Base-by-base conservation (phyloP, 2,113 vertebrate species). In the Nettapus auritus region DNA sequence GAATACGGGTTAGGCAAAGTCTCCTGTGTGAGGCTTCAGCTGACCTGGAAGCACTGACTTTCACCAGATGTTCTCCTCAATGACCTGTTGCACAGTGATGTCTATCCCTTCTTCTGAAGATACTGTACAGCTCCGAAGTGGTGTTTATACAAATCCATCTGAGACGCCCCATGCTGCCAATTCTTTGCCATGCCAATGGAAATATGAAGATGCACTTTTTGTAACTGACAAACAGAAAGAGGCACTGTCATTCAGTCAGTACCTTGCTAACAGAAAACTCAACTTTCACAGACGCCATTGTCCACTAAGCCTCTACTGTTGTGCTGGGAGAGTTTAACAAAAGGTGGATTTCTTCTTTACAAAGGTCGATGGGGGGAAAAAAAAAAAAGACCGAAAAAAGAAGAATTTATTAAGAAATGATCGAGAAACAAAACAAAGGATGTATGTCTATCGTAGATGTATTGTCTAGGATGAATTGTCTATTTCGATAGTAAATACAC, bases 61-160 rank as follows among this genome's bases (percentile, higher is more conserved):
- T 0, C 22, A 74, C 9, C 18, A 74, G 29, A 13, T 83, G 57
- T 56, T 62, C 60, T 66, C 22, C 23, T 53, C 42, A 57, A 42
- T 0, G 0, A 56, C 11, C 38, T 26, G 13, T 6, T 73, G 15
- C 11, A 64, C 4, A 13, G 22, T 62, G 63, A 52, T 2, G 0
- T 40, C 63, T 31, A 29, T 9, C 40, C 38, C 44, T 66, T 53
- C 66, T 57, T 48, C 73, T 21, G 38, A n/a, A 88, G 18, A n/a
- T 71, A 59, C 6, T 0, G 0, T 57, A 78, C 56, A 20, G 33
- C 63, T 71, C 48, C 50, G 20, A 83, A 34, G 62, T 38, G 4
- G 16, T 34, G 53, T 75, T 76, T 44, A 40, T 31, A 33, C 46
- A 7, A 34, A 64, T 60, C 77, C n/a, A 42, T 59, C 82, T 52